Conservation (phyloP, 2,888 invertebrate genomes). For the Coremacera marginata region DNA sequence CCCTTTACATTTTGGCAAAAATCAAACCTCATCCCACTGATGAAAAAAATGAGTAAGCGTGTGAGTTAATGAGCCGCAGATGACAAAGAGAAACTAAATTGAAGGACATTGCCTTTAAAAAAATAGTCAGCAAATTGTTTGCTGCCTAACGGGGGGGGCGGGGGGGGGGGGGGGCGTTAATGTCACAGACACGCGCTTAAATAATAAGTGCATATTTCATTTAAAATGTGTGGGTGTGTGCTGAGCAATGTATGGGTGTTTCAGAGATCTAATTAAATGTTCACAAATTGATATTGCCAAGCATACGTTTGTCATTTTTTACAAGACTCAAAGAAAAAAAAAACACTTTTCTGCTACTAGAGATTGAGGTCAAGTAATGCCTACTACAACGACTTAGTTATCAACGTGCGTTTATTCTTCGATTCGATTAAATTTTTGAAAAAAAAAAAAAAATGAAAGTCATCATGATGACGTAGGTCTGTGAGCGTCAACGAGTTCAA, state of each 20-base stretch:
- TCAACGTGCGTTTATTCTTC: too few species aligned
- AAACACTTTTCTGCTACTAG: neutral
- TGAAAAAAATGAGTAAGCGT: neutral
- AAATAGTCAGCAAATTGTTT: conserved; percentile 28
- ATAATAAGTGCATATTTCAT: neutral
- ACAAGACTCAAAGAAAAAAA: neutral
- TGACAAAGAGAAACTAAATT: conserved; percentile 36
- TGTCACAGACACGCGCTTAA: neutral
- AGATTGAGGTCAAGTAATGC: conserved; percentile 7
- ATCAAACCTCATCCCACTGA: neutral
- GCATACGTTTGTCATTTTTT: conserved; percentile 18
- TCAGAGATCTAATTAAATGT: conserved; percentile 29
- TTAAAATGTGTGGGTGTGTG: neutral
- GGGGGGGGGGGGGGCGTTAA: too few species aligned
- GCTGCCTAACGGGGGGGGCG: neutral
- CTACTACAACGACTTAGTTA: neutral
- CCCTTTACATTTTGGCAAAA: neutral
- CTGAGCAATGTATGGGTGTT: neutral
- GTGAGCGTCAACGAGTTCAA: too few species aligned
- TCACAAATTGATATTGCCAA: conserved; percentile 37
- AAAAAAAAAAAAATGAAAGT: too few species aligned
- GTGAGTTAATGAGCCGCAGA: conserved; percentile 23
- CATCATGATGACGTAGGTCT: too few species aligned
- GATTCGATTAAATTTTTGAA: too few species aligned
- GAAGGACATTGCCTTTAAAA: conserved; percentile 28